Evolutionary conservation across 37 sponge, comb jelly and placozoan genomes (phyloP).

Genomic region (Ianthella basta): DNA sequence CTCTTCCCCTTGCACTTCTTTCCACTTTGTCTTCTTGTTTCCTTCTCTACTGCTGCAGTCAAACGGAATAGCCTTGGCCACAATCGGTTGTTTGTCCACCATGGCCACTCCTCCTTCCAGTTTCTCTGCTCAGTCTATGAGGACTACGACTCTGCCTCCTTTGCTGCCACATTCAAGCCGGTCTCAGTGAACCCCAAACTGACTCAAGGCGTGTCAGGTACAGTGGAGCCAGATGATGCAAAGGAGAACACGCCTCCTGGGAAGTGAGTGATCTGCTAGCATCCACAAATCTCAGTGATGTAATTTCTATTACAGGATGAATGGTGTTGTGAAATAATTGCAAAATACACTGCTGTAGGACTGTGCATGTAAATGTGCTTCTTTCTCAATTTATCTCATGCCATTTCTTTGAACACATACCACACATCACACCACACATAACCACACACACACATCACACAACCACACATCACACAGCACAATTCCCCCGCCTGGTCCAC

Average conservation of each 20-base stretch:
- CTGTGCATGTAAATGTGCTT: neutral
- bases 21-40: constrained; percentile 5
- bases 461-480: neutral
- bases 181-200: constrained; percentile 38
- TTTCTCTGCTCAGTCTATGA: constrained; percentile 68
- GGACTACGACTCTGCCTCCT: neutral
- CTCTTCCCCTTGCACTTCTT: neutral
- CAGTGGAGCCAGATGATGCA: constrained; percentile 20
- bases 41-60: constrained; percentile 28
- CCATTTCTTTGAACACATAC: neutral
- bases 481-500: too few species aligned
- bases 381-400: neutral
- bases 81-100: constrained; percentile 69
- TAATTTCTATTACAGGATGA: too few species aligned
- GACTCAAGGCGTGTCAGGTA: constrained; percentile 62
- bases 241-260: constrained; percentile 24
- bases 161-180: too few species aligned
- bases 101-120: constrained; percentile 39
- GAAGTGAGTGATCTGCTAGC: constrained; percentile 30
- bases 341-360: neutral
- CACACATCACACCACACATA: too few species aligned
- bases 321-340: too few species aligned
- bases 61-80: constrained; percentile 75
- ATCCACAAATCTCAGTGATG: constrained; percentile 1
- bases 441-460: too few species aligned